Percentiles rank a stretch among this genome's conserved stretches.
Conservation (phyloP, 2,797 vertebrate genomes). For the Rhinatrema bivittatum region DNA sequence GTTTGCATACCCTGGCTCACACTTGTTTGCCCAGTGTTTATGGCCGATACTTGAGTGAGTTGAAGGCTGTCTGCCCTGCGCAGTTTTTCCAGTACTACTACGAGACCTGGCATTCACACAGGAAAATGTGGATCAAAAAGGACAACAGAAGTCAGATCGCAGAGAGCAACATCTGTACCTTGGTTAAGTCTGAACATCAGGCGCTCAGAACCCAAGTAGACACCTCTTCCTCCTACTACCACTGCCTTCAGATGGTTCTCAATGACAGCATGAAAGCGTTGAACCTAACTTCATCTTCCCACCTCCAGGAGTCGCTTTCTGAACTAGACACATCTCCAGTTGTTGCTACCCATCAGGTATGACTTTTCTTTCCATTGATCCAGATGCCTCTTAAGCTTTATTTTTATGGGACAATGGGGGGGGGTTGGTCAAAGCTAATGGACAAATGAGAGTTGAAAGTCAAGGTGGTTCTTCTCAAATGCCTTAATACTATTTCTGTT, state of each 20-base stretch:
- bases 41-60: conserved; percentile 5
- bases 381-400: too few relatives aligned
- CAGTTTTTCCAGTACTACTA: conserved; percentile 10
- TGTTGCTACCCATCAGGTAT: too few relatives aligned
- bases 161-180: background rate
- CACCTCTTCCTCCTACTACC: background rate
- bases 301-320: too few relatives aligned
- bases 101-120: conserved; percentile 8
- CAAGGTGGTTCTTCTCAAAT: too few relatives aligned
- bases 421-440: too few relatives aligned
- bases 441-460: too few relatives aligned
- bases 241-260: conserved; percentile 8
- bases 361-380: too few relatives aligned
- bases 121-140: conserved; percentile 9
- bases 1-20: conserved; percentile 1
- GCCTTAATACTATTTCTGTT: too few relatives aligned
- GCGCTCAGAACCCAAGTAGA: conserved; percentile 1
- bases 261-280: too few relatives aligned
- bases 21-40: conserved; percentile 3
- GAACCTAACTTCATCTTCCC: too few relatives aligned
- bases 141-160: conserved; percentile 3
- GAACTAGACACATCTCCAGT: too few relatives aligned
- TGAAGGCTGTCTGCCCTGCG: background rate
- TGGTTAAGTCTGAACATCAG: conserved; percentile 6
- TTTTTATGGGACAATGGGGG: too few relatives aligned